Percentiles rank a stretch among this genome's conserved stretches.
Conservation (phyloP, 1,140 invertebrate species). For the Zelostemma sp. region DNA sequence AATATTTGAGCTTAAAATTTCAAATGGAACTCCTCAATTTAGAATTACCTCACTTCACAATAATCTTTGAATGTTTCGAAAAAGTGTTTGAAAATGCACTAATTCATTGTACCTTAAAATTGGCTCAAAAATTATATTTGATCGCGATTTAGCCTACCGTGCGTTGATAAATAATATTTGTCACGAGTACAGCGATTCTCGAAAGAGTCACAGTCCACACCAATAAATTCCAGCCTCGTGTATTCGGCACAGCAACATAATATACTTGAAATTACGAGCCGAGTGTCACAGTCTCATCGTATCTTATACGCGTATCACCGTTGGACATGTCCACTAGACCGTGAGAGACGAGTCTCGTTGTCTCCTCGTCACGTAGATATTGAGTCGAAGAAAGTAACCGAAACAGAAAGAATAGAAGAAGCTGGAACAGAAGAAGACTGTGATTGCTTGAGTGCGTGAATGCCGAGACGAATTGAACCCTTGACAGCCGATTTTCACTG, state of each 20-base stretch:
- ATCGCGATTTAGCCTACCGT: no score
- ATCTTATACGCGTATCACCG: constrained; percentile 25
- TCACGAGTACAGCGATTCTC: no score
- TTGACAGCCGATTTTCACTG: background rate
- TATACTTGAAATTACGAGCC: constrained; percentile 41
- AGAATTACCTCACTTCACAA: no score
- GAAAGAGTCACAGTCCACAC: no score
- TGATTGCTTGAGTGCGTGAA: background rate
- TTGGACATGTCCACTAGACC: background rate
- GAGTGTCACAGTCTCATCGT: constrained; percentile 16
- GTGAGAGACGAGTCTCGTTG: constrained; percentile 5
- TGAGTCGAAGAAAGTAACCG: background rate
- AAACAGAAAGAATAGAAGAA: background rate
- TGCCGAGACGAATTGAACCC: background rate
- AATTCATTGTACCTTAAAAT: no score
- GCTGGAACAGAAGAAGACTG: background rate
- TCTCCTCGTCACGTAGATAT: background rate
- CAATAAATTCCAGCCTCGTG: no score
- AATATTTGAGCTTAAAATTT: no score
- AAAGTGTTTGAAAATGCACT: no score
- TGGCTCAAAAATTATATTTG: no score
- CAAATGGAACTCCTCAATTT: no score
- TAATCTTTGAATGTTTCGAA: no score
- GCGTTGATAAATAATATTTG: no score
- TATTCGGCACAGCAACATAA: constrained; percentile 31